phyloP scores from a whole-genome alignment of 1,140 invertebrate species.

The Scaptodrosophila lebanonensis region DNA sequence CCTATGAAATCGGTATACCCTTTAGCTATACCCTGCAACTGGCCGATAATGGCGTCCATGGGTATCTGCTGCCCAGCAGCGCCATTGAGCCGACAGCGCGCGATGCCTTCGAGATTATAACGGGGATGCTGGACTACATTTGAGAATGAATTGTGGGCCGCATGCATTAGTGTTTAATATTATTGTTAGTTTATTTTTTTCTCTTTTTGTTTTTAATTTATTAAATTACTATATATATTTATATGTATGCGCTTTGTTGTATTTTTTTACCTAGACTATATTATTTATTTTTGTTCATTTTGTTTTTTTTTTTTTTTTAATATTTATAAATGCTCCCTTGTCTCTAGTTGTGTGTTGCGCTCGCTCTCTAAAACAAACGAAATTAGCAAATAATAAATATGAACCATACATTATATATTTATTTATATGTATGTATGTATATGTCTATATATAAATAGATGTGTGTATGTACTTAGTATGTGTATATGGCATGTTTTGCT shows the following conservation, averaged over 20 bases:
- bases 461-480: too few species aligned
- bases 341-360: too few species aligned
- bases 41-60: slow-evolving; percentile 84
- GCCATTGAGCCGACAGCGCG: slow-evolving; percentile 86
- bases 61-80: slow-evolving; percentile 86
- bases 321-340: slow-evolving; percentile 23
- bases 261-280: not conserved
- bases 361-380: not conserved
- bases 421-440: too few species aligned
- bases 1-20: slow-evolving; percentile 82
- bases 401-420: too few species aligned
- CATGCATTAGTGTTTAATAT: not conserved
- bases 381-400: slow-evolving; percentile 24
- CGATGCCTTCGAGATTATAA: slow-evolving; percentile 90
- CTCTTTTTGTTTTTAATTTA: not conserved
- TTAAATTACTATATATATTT: slow-evolving; percentile 26
- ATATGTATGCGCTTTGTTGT: not conserved
- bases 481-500: too few species aligned
- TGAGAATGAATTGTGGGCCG: slow-evolving; percentile 1
- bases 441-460: too few species aligned
- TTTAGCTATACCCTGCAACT: slow-evolving; percentile 89
- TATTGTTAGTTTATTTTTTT: slow-evolving; percentile 17
- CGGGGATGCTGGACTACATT: slow-evolving; percentile 82
- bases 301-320: slow-evolving; percentile 38
- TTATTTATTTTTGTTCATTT: slow-evolving; percentile 2